phyloP scores from a whole-genome alignment of 1,140 invertebrate species.

The Periplaneta americana region DNA sequence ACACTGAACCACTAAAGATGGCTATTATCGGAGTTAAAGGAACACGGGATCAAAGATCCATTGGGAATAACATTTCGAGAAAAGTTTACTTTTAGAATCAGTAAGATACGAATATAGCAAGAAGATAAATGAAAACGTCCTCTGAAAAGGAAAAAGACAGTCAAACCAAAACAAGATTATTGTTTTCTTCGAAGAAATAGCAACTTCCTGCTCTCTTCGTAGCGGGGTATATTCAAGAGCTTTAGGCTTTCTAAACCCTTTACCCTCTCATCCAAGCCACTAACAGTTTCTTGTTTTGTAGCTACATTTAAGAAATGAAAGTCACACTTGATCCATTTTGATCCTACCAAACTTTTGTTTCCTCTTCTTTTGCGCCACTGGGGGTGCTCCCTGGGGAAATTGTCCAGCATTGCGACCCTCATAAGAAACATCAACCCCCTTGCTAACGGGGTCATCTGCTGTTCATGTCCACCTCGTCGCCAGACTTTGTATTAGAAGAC shows the following conservation, averaged over 20 bases:
- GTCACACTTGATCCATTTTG: background rate
- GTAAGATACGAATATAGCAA: background rate
- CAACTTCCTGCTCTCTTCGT: too few species aligned
- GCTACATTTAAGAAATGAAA: background rate
- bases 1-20: too few species aligned
- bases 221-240: too few species aligned
- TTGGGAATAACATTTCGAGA: too few species aligned
- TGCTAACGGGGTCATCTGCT: background rate
- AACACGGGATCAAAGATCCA: too few species aligned
- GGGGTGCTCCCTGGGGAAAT: background rate
- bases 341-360: background rate
- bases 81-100: background rate
- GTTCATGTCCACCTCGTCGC: background rate
- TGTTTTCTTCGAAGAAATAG: background rate
- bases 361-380: background rate
- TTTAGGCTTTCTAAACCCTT: background rate
- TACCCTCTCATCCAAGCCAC: background rate
- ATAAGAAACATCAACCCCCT: background rate
- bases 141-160: background rate
- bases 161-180: background rate
- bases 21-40: too few species aligned
- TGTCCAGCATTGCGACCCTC: background rate
- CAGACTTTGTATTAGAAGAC: background rate
- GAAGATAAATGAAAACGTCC: background rate
- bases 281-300: background rate